Evolutionary conservation across 2,888 invertebrate species (phyloP).

Genomic region (Eupithecia dodoneata): DNA sequence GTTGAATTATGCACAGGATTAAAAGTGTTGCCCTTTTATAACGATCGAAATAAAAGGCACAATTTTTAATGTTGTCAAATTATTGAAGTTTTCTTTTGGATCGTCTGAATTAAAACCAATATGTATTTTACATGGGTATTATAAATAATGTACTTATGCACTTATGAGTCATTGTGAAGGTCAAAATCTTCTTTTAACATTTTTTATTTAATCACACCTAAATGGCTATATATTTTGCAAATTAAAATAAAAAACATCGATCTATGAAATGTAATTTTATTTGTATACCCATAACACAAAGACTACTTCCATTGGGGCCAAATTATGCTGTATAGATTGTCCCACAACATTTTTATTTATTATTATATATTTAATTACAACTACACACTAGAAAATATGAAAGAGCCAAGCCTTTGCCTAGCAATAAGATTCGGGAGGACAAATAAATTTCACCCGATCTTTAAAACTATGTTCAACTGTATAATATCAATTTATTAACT

Average conservation of each 20-base stretch:
- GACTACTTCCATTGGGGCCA: no score
- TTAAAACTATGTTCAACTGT: neutral
- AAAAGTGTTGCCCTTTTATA: no score
- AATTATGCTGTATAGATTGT: neutral
- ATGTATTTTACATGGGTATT: neutral
- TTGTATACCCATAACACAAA: no score
- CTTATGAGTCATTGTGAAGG: neutral
- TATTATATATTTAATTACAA: neutral
- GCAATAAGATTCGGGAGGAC: neutral
- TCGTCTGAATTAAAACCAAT: no score
- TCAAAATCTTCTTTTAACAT: neutral
- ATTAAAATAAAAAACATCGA: no score
- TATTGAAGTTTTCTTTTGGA: no score
- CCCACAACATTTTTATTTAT: neutral
- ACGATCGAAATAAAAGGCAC: no score
- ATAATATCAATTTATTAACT: neutral
- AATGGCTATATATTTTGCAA: neutral
- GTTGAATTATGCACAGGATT: no score
- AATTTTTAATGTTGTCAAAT: no score
- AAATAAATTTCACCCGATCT: neutral
- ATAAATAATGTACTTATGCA: neutral
- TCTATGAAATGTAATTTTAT: no score
- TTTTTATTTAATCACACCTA: neutral
- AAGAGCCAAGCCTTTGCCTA: neutral
- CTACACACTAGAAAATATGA: neutral